Evolutionary conservation across 1,140 invertebrate genomes (phyloP), one percentile per base, ranked within the genome.

Genomic region (Camponotus pennsylvanicus): DNA sequence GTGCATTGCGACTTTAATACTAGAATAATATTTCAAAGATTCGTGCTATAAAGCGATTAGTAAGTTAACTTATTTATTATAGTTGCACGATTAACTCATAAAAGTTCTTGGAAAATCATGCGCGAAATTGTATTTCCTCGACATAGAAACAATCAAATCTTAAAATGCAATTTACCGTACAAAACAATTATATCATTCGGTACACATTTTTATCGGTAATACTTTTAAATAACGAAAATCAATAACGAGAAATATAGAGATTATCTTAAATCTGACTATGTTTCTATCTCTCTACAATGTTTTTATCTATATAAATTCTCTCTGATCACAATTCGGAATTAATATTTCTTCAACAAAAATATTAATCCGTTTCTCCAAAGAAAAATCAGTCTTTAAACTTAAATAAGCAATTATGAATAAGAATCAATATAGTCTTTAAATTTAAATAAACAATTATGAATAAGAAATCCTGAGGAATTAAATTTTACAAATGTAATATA

Each of bases 121-220:
- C 66, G 13, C 18, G 32, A 34, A 13, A 57, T 32, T 55, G 21
- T 27, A 27, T 37, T 55, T 57, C 49, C 13, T 5, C 13, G 61
- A 13, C 27, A 40, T 32, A 42, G 3, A 45, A 82, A 71, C 71
- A 27, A 27, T 27, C 27, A 0, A 82, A 71, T 71, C 52, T 82
- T 32, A 18, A 21, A 27, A 34, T 55, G 67, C 55, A 45, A 71
- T 59, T 57, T 82, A 21, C 21, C 21, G 18, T 32, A 55, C 21
- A 71, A 45, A 71, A 82, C 52, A 59, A 73, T 57, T 82, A 57
- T 27, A 71, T 71, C 79, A 45, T 59, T 37, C 37, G 7, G 11
- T 13, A 82, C 18, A 45, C 52, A 82, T 45, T 45, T 82, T 71
- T 73, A 59, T 45, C 57, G 11, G 15, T 59, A 49, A 73, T 82